phyloP scores from a whole-genome alignment of 2,888 invertebrate species.

The Cylindroiulus punctatus region DNA sequence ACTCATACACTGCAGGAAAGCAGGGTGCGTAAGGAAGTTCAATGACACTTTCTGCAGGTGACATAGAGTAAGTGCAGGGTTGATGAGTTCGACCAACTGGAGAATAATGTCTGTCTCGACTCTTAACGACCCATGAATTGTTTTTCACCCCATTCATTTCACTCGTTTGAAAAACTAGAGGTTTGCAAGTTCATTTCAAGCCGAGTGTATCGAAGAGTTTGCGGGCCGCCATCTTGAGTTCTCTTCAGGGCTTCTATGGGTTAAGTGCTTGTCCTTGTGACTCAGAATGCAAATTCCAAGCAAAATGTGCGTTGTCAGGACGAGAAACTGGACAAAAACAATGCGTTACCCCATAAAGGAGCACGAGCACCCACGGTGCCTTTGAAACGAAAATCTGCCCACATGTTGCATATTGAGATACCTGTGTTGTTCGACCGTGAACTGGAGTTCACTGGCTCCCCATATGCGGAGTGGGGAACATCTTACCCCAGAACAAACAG shows the following conservation, averaged over 20 bases:
- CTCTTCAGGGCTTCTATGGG: neutral
- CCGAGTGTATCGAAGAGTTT: neutral
- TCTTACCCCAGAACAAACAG: too few species aligned
- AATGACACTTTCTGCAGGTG: neutral
- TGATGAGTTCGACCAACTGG: neutral
- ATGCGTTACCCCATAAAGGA: neutral
- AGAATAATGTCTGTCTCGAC: neutral
- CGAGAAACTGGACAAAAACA: neutral
- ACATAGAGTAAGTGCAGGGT: neutral
- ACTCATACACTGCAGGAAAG: too few species aligned
- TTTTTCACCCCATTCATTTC: neutral
- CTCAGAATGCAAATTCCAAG: neutral
- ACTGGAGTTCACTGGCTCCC: conserved; percentile 7
- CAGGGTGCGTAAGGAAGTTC: neutral
- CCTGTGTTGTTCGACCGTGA: neutral
- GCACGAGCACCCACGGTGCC: neutral
- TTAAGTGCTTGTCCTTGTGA: neutral
- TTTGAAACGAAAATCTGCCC: neutral
- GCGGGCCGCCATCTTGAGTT: neutral
- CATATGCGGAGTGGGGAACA: too few species aligned
- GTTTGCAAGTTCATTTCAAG: neutral
- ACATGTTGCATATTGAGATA: neutral
- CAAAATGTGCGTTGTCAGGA: neutral
- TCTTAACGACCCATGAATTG: neutral
- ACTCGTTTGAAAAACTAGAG: neutral